phyloP scores from a whole-genome alignment of 2,888 invertebrate species.

The Caenorhabditis imperialis region DNA sequence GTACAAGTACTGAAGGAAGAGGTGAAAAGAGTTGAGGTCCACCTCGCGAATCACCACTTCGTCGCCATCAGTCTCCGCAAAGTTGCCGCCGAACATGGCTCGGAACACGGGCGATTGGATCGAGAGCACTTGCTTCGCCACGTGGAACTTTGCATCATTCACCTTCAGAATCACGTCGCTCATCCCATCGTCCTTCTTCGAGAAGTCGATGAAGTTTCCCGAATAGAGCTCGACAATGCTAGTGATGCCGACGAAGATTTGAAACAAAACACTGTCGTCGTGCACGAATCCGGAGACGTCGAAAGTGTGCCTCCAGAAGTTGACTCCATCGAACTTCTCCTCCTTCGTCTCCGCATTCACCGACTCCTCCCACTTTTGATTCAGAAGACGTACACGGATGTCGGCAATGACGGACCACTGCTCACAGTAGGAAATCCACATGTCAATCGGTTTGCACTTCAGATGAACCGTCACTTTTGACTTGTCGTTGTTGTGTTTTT shows the following conservation, averaged over 20 bases:
- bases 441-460: conserved; percentile 13
- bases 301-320: conserved; percentile 13
- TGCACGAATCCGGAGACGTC: conserved; percentile 8
- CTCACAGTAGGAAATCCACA: neutral
- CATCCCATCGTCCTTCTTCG: neutral
- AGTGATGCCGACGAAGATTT: conserved; percentile 16
- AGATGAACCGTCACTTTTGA: neutral
- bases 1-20: conserved; percentile 29
- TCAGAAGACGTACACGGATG: conserved; percentile 11
- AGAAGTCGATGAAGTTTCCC: conserved; percentile 32
- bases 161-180: conserved; percentile 20
- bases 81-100: conserved; percentile 19
- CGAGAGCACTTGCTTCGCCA: conserved; percentile 29
- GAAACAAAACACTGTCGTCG: conserved; percentile 4
- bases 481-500: neutral
- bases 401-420: conserved; percentile 18
- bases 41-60: conserved; percentile 17
- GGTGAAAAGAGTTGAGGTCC: conserved; percentile 16
- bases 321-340: conserved; percentile 1
- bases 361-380: conserved; percentile 6
- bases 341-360: neutral
- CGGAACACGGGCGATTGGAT: conserved; percentile 22
- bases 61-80: conserved; percentile 1
- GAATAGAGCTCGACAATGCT: conserved; percentile 10
- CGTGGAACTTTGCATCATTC: conserved; percentile 11